These are phyloP conservation scores for Pseudoatta argentina DNA, from an alignment of 1,140 invertebrate species.

Conservation along the genomic window DNA sequence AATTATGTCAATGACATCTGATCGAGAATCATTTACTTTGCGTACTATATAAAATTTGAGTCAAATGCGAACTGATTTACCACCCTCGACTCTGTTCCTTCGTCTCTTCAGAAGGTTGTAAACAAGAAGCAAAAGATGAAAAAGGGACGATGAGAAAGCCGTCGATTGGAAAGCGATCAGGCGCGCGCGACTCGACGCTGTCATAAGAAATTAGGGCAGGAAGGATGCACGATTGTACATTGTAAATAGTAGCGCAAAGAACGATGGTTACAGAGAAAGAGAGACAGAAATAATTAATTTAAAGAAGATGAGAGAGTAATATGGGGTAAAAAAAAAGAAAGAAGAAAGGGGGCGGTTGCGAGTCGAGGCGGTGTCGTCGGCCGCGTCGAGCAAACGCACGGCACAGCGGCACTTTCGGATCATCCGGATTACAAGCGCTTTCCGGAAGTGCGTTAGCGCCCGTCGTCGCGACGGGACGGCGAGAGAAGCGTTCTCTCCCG, in stretches of 20 bases:
- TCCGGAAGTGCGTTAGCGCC: not conserved
- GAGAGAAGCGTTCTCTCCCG: slow-evolving; percentile 3
- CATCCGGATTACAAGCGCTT: not conserved
- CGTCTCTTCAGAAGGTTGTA: not conserved
- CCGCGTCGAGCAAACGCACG: slow-evolving; percentile 65
- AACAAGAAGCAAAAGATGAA: not conserved
- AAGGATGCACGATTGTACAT: slow-evolving; percentile 84
- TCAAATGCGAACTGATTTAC: slow-evolving; percentile 5
- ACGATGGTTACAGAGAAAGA: slow-evolving; percentile 68
- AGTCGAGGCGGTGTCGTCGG: slow-evolving; percentile 61
- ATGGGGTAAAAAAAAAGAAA: not conserved
- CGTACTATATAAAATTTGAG: slow-evolving; percentile 27
- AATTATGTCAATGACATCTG: slow-evolving; percentile 80
- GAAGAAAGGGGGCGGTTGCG: slow-evolving; percentile 43
- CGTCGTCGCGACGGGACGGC: not conserved
- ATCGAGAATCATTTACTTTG: slow-evolving; percentile 71
- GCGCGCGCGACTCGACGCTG: slow-evolving; percentile 59
- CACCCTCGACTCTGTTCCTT: not conserved
- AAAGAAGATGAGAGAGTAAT: slow-evolving; percentile 63
- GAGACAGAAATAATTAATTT: slow-evolving; percentile 76
- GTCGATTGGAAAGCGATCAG: slow-evolving; percentile 65
- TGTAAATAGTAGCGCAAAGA: slow-evolving; percentile 85
- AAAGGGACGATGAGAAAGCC: slow-evolving; percentile 1
- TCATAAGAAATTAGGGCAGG: slow-evolving; percentile 81
- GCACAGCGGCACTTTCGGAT: slow-evolving; percentile 31